A percentile compares a stretch with the other conserved stretches of the same genome.
Evolutionary conservation across 2,888 invertebrate species (phyloP).

Genomic region (Helobdella robusta): DNA sequence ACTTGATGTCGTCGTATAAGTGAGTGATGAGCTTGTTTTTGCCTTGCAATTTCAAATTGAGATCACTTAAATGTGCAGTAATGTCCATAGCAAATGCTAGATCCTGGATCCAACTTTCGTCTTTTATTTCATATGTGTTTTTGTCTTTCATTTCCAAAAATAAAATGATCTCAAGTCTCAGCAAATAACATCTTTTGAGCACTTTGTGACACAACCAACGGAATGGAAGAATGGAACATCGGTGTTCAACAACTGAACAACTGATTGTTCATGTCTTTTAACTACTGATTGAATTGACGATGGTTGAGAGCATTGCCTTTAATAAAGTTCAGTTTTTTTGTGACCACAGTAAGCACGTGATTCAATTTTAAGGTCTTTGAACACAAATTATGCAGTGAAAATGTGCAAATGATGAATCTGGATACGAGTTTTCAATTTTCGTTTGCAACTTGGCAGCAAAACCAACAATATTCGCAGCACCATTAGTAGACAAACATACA

Average conservation of each 20-base stretch:
- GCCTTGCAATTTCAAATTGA: conserved; percentile 2
- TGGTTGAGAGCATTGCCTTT: too few species aligned
- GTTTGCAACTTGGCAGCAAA: too few species aligned
- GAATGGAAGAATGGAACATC: too few species aligned
- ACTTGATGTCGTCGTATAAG: background rate
- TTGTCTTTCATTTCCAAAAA: background rate
- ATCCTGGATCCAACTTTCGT: conserved; percentile 3
- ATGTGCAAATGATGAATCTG: too few species aligned
- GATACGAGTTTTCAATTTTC: too few species aligned
- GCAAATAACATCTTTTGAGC: background rate
- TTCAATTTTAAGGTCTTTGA: too few species aligned
- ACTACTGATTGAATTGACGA: too few species aligned
- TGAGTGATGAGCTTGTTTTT: conserved; percentile 1
- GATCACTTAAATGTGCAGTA: background rate
- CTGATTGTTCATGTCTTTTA: too few species aligned
- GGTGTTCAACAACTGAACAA: too few species aligned
- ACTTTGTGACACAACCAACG: conserved; percentile 1
- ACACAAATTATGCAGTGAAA: too few species aligned
- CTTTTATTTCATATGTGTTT: background rate
- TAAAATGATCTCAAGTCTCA: background rate
- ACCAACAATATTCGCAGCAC: conserved; percentile 12
- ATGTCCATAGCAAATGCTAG: background rate
- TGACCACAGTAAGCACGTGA: too few species aligned
- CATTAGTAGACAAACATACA: conserved; percentile 5
- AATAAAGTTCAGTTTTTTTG: too few species aligned